Base-by-base conservation (phyloP, 2,113 vertebrate species). In the Odocoileus hemionus region DNA sequence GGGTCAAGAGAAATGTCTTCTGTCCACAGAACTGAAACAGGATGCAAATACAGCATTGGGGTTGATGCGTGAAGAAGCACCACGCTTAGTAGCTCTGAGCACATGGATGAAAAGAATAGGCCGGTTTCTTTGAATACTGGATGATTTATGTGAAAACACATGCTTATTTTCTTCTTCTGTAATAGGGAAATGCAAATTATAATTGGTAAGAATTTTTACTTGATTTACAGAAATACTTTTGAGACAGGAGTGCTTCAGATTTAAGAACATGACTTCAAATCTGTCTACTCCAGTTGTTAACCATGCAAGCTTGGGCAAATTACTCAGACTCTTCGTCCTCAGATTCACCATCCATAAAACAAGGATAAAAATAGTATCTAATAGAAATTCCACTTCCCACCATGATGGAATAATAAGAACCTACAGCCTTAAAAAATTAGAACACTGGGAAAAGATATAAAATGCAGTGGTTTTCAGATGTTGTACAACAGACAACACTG, bases 1-100 rank as follows among this genome's bases (percentile, higher is more conserved):
- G 95, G 91, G 86, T 96, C 86, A 95, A 54, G 43, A 96, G 91
- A 86, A 89, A 94, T 70, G 78, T 67, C 33, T 95, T 79, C 78
- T 89, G 85, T 93, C n/a, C 78, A 96, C 10, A 87, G 79, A 88
- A 93, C 52, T 54, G 14, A 89, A 89, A 64, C 21, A 93, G 83
- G 55, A 82, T 79, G 45, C 87, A 96, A 85, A 91, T n/a, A 67
- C 6, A 85, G 52, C 14, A 25, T 2, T 55, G 47, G 9, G 21
- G 21, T 7, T 43, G n/a, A 78, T 60, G 60, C 61, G 39, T 82
- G 9, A 12, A 47, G 85, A 93, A 96, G 33, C 3, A 79, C 36
- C 8, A 28, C 30, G 80, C 23, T 89, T 61, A 96, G 50, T 52
- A 96, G 55, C n/a, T 95, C 58, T 61, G 67, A 96, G 52, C 10